Conservation (phyloP, 2,113 vertebrate genomes). For the Harpagus bidentatus region DNA sequence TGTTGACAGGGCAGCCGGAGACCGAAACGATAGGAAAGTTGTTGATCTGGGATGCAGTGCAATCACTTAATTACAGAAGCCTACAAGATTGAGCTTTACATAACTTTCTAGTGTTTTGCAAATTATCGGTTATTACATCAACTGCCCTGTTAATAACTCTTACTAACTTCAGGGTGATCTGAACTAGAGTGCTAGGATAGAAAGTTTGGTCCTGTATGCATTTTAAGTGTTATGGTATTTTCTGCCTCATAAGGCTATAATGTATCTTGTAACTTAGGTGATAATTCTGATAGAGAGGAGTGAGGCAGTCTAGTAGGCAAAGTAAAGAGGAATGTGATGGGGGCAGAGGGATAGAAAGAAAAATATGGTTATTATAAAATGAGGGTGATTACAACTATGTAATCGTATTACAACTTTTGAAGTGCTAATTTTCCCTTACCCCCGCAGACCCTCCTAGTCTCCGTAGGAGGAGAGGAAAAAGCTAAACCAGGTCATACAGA, state of each 20-base stretch:
- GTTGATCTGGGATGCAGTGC: not conserved
- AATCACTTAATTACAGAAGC: not conserved
- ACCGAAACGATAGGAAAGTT: not conserved
- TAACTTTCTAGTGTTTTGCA: not conserved
- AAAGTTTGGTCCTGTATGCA: not conserved
- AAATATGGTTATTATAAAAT: not conserved
- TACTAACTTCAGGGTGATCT: not conserved
- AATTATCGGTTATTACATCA: not conserved
- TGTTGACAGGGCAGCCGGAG: not conserved
- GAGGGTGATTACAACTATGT: not conserved
- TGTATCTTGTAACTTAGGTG: not conserved
- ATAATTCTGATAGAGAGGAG: not conserved
- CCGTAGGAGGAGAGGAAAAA: not conserved
- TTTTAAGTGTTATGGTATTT: not conserved
- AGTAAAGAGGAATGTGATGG: not conserved
- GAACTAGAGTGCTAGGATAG: not conserved
- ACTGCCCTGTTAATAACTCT: not conserved
- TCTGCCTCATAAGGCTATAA: not conserved
- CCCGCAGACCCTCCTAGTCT: not conserved
- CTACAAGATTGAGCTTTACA: not conserved
- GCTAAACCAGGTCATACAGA: not conserved
- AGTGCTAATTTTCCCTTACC: not conserved
- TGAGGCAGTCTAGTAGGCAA: not conserved
- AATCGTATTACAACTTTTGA: not conserved
- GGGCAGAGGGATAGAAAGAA: not conserved